A percentile compares a stretch with the other conserved stretches of the same genome.
phyloP scores from a whole-genome alignment of 1,140 invertebrate species.

The Thalassaphorura encarpata region DNA sequence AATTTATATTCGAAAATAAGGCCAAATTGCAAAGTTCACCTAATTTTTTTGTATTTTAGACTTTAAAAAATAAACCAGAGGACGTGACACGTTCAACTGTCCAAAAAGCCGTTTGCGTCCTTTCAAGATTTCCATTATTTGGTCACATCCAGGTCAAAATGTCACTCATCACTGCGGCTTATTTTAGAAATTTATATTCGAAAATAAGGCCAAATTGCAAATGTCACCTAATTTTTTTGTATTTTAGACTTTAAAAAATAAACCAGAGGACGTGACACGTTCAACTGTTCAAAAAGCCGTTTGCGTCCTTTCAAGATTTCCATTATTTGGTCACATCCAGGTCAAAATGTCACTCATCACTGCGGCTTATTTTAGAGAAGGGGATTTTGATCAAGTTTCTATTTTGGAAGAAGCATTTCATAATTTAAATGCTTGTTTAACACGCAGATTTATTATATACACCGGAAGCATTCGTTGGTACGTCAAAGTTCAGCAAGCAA shows the following conservation, averaged over 20 bases:
- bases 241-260: constrained; percentile 75
- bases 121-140: constrained; percentile 79
- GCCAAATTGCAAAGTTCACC: neutral
- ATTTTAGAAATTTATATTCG: constrained; percentile 97
- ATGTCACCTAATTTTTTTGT: constrained; percentile 25
- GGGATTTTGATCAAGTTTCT: constrained; percentile 81
- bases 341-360: constrained; percentile 92
- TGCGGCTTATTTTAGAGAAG: constrained; percentile 91
- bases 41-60: constrained; percentile 47
- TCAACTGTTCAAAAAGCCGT: constrained; percentile 91
- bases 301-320: constrained; percentile 76
- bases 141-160: constrained; percentile 84
- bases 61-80: constrained; percentile 87
- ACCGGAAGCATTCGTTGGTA: constrained; percentile 71
- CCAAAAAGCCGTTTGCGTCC: constrained; percentile 84
- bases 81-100: constrained; percentile 93
- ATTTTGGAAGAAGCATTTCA: constrained; percentile 85
- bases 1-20: no score
- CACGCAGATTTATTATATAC: constrained; percentile 50
- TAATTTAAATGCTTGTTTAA: constrained; percentile 78
- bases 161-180: constrained; percentile 89
- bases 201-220: no score
- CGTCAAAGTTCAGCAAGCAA: constrained; percentile 30
- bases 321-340: constrained; percentile 74
- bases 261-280: constrained; percentile 93